phyloP scores from a whole-genome alignment of 30 jellyfish, hydroid and myxozoan species.

The Rhopilema esculentum region DNA sequence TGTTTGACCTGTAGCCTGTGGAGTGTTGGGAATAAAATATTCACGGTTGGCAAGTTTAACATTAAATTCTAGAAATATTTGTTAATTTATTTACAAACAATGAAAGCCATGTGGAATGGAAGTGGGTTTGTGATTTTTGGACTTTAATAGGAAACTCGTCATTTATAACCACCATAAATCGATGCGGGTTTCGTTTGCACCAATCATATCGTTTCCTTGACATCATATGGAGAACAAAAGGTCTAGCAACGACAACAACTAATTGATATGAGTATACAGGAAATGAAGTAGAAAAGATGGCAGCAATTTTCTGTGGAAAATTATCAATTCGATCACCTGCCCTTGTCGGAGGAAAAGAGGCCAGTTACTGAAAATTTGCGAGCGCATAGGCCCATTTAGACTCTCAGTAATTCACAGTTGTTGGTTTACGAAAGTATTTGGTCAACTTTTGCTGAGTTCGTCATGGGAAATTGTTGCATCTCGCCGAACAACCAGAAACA shows the following conservation, averaged over 20 bases:
- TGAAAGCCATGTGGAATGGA: not conserved
- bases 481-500: constrained; percentile 47
- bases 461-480: constrained; percentile 58
- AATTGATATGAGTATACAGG: constrained; percentile 46
- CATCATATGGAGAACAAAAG: constrained; percentile 20
- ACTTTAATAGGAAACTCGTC: not conserved
- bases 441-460: not conserved
- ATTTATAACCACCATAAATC: not conserved
- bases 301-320: constrained; percentile 38
- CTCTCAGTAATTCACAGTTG: not conserved
- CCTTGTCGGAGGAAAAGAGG: constrained; percentile 33
- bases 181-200: not conserved
- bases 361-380: constrained; percentile 50
- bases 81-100: not conserved
- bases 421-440: not conserved
- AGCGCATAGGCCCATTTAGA: not conserved
- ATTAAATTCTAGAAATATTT: too few species aligned
- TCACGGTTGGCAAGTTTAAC: too few species aligned
- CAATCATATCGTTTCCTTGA: constrained; percentile 41
- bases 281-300: constrained; percentile 65
- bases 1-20: too few species aligned
- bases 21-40: too few species aligned
- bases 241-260: constrained; percentile 36
- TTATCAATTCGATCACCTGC: constrained; percentile 69
- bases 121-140: not conserved